Evolutionary conservation across 2,888 invertebrate genomes (phyloP).

Genomic region (Xestia xanthographa): DNA sequence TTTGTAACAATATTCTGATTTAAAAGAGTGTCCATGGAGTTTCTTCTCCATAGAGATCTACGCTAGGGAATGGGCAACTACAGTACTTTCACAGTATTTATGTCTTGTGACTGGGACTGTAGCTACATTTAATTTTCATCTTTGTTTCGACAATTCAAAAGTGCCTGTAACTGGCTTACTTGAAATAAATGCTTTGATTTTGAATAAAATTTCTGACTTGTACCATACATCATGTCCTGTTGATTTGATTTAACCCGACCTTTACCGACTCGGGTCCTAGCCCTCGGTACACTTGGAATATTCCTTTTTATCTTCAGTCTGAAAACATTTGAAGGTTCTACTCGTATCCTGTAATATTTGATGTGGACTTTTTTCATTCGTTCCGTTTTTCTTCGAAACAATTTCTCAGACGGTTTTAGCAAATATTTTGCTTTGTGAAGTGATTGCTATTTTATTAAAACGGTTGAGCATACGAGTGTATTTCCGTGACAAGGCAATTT

Average conservation of each 20-base stretch:
- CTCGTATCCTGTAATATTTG: slow-evolving; percentile 36
- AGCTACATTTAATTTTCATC: too few relatives aligned
- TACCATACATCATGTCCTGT: slow-evolving; percentile 22
- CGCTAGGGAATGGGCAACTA: too few relatives aligned
- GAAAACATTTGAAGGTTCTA: slow-evolving; percentile 21
- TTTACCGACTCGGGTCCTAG: slow-evolving; percentile 7
- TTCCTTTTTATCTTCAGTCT: slow-evolving; percentile 38
- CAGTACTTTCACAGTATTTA: too few relatives aligned
- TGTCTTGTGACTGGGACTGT: too few relatives aligned
- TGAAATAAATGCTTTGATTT: too few relatives aligned
- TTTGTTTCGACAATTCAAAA: too few relatives aligned
- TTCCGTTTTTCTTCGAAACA: slow-evolving; percentile 2
- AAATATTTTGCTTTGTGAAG: slow-evolving; percentile 9
- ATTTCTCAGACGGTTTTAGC: neutral
- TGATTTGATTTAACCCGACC: slow-evolving; percentile 52
- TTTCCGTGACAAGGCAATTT: neutral
- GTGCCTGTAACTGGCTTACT: too few relatives aligned
- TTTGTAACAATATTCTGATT: too few relatives aligned
- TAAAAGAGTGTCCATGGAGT: too few relatives aligned
- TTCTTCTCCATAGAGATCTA: too few relatives aligned
- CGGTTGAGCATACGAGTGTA: neutral
- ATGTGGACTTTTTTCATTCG: slow-evolving; percentile 19
- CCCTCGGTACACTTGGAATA: slow-evolving; percentile 38
- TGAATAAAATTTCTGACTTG: slow-evolving; percentile 14
- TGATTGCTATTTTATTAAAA: slow-evolving; percentile 4